Conservation (phyloP, 2,113 vertebrate species). For the Daubentonia madagascariensis region DNA sequence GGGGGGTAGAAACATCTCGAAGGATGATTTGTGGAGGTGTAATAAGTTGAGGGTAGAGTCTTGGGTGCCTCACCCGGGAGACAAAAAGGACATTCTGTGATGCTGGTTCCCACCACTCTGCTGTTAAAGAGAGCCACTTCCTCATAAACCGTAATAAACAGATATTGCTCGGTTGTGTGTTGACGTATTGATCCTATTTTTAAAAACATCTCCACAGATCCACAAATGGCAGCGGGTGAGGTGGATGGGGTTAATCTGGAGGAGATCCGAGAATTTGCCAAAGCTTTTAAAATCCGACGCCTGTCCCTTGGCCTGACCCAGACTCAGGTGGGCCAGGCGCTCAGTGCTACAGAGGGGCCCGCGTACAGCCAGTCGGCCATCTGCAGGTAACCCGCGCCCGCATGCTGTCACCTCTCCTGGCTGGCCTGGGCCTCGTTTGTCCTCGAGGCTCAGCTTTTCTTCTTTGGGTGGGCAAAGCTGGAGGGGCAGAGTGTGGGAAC, state of each 20-base stretch:
- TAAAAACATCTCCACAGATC: conserved; percentile 90
- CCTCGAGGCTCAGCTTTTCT: neutral
- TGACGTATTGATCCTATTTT: conserved; percentile 70
- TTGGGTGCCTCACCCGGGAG: neutral
- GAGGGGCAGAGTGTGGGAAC: neutral
- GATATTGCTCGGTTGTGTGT: neutral
- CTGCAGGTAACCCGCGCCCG: conserved; percentile 94
- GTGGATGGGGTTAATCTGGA: conserved; percentile 99
- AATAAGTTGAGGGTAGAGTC: neutral
- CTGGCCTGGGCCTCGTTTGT: conserved; percentile 37
- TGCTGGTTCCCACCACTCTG: accelerated
- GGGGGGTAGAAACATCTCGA: neutral
- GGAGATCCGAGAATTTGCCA: conserved; percentile 99
- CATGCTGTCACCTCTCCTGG: conserved; percentile 66
- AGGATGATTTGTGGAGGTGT: neutral
- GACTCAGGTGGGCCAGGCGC: conserved; percentile 99
- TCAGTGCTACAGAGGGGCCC: conserved; percentile 97
- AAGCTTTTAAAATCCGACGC: conserved; percentile 99
- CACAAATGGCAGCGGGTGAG: conserved; percentile 95
- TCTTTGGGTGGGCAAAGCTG: conserved; percentile 52
- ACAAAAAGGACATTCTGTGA: neutral
- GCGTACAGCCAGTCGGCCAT: conserved; percentile 99
- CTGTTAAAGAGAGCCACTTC: neutral
- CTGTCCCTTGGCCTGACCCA: conserved; percentile 99
- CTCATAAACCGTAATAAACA: neutral